These are phyloP conservation scores for Orthosia gothica DNA, from an alignment of 2,888 invertebrate species.

Conservation along the genomic window DNA sequence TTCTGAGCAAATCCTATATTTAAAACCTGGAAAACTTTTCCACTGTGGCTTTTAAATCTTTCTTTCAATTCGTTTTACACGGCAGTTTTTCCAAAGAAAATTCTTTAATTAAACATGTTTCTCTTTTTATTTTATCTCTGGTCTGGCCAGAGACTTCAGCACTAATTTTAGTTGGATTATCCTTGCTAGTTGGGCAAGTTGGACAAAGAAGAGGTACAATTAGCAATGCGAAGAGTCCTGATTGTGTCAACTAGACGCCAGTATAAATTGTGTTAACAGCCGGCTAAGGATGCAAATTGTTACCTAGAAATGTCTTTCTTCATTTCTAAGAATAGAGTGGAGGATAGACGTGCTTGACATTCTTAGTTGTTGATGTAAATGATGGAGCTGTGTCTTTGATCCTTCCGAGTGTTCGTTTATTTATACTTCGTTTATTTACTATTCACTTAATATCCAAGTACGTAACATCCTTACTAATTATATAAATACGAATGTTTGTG, in stretches of 20 bases:
- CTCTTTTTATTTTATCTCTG: constrained; percentile 41
- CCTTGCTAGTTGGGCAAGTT: constrained; percentile 75
- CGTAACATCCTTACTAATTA: no score
- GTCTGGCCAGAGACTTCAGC: constrained; percentile 57
- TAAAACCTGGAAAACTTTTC: background rate
- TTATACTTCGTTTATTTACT: background rate
- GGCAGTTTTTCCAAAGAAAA: constrained; percentile 2
- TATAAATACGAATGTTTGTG: no score
- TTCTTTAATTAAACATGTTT: constrained; percentile 39
- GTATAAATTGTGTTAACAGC: constrained; percentile 84
- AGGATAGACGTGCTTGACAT: constrained; percentile 27
- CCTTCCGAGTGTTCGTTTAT: background rate
- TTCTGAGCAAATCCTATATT: background rate
- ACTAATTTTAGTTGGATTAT: constrained; percentile 73
- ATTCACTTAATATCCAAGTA: background rate
- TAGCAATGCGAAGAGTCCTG: constrained; percentile 82
- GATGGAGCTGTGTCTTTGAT: constrained; percentile 19
- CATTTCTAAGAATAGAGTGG: constrained; percentile 25
- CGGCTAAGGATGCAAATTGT: constrained; percentile 66
- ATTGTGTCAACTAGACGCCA: constrained; percentile 80
- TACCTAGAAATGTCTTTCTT: constrained; percentile 64
- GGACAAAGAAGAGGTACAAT: constrained; percentile 82
- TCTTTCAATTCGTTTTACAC: constrained; percentile 22
- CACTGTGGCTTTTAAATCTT: background rate
- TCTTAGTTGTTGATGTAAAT: constrained; percentile 9